A percentile compares a stretch with the other conserved stretches of the same genome.
These are phyloP conservation scores for Lottia scabra DNA, from an alignment of 2,888 invertebrate genomes.

Conservation along the genomic window DNA sequence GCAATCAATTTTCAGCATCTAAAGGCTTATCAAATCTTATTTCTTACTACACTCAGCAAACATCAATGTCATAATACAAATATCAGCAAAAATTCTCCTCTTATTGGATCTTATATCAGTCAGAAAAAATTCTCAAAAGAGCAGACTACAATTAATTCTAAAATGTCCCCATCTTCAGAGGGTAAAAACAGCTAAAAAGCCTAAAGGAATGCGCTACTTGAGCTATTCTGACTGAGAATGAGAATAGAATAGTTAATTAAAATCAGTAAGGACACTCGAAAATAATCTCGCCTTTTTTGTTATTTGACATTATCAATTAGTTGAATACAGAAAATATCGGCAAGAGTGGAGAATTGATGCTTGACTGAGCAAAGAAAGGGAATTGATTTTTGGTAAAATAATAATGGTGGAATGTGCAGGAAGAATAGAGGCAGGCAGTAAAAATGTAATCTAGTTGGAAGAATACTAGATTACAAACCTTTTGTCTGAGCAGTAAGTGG, in stretches of 20 bases:
- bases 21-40: too few relatives aligned
- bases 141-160: neutral
- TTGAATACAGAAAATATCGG: slow-evolving; percentile 19
- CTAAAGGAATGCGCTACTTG: neutral
- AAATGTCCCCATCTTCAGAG: neutral
- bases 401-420: slow-evolving; percentile 18
- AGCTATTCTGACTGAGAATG: neutral
- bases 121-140: neutral
- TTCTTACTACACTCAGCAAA: too few relatives aligned
- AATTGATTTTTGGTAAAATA: slow-evolving; percentile 22
- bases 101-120: too few relatives aligned
- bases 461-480: slow-evolving; percentile 34
- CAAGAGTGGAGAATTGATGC: slow-evolving; percentile 19
- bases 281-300: slow-evolving; percentile 24
- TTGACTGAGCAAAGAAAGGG: slow-evolving; percentile 16
- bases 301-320: slow-evolving; percentile 23
- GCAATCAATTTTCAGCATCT: too few relatives aligned
- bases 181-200: neutral
- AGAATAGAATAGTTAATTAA: slow-evolving; percentile 18
- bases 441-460: slow-evolving; percentile 32
- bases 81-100: too few relatives aligned
- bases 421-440: slow-evolving; percentile 11
- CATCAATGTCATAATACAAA: too few relatives aligned
- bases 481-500: slow-evolving; percentile 24
- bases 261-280: slow-evolving; percentile 22